Evolutionary conservation across 2,888 invertebrate species (phyloP).

Genomic region (Epirrita christyi): DNA sequence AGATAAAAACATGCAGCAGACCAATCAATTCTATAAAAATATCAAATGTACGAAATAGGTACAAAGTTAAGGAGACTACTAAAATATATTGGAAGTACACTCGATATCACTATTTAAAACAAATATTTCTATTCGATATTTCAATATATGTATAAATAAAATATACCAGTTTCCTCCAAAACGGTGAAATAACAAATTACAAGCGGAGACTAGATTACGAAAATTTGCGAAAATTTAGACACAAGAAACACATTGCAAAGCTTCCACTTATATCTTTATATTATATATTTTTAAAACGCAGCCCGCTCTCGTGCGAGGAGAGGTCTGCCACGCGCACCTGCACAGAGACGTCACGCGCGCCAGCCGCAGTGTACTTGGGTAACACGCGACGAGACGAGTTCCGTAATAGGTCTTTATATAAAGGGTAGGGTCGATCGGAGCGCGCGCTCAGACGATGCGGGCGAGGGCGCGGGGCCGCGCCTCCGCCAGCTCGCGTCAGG

Average conservation of each 20-base stretch:
- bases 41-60: conserved; percentile 54
- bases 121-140: conserved; percentile 52
- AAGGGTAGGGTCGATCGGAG: conserved; percentile 10
- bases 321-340: neutral
- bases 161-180: conserved; percentile 47
- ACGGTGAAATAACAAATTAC: conserved; percentile 63
- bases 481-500: conserved; percentile 76
- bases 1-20: conserved; percentile 67
- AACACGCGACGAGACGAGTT: conserved; percentile 4
- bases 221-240: conserved; percentile 65
- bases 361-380: neutral
- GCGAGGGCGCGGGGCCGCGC: conserved; percentile 70
- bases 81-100: conserved; percentile 62
- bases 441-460: conserved; percentile 49
- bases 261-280: conserved; percentile 54
- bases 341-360: neutral
- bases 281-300: conserved; percentile 63
- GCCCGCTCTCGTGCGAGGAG: conserved; percentile 25
- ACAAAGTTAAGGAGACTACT: conserved; percentile 40
- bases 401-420: neutral
- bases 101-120: conserved; percentile 54
- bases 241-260: conserved; percentile 52
- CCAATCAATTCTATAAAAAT: conserved; percentile 63
- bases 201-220: conserved; percentile 75
- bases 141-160: conserved; percentile 53